These are phyloP conservation scores for Phylloscopus whistleri DNA, from an alignment of 2,113 vertebrate species.

Conservation along the genomic window DNA sequence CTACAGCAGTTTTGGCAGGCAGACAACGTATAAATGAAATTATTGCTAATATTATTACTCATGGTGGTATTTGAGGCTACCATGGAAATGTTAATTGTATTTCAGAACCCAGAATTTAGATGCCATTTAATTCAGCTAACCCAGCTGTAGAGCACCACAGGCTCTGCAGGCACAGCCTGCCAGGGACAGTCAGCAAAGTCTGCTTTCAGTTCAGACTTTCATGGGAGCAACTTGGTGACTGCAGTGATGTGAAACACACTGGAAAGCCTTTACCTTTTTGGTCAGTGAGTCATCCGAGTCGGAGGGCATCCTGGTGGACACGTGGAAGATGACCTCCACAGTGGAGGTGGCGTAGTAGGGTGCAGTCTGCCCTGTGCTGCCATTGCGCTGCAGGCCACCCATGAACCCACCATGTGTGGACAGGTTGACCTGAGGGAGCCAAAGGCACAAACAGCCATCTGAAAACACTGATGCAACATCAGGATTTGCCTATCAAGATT, in stretches of 20 bases:
- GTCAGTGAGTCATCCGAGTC: conserved; percentile 92
- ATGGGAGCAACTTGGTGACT: neutral
- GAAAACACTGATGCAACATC: neutral
- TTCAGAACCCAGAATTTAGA: conserved; percentile 35
- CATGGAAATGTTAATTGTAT: conserved; percentile 50
- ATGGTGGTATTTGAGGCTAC: conserved; percentile 44
- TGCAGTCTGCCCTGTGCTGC: conserved; percentile 92
- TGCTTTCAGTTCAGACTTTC: neutral
- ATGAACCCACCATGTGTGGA: conserved; percentile 95
- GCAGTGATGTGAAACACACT: neutral
- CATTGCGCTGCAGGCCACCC: conserved; percentile 95
- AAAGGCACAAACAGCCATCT: neutral
- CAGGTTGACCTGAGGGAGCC: conserved; percentile 83
- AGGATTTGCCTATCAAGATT: neutral
- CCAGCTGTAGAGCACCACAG: neutral
- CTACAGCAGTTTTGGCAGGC: conserved; percentile 24
- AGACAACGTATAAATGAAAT: conserved; percentile 42
- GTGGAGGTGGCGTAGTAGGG: conserved; percentile 98
- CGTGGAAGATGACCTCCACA: conserved; percentile 95
- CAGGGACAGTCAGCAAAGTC: neutral
- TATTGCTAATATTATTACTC: conserved; percentile 52
- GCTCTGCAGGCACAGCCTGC: neutral
- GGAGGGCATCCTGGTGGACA: conserved; percentile 97
- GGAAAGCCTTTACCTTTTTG: conserved; percentile 84
- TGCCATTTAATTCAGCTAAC: conserved; percentile 35